Evolutionary conservation across 2,113 vertebrate species (phyloP), one percentile per base, ranked within the genome.

Genomic region (Coregonus clupeaformis): DNA sequence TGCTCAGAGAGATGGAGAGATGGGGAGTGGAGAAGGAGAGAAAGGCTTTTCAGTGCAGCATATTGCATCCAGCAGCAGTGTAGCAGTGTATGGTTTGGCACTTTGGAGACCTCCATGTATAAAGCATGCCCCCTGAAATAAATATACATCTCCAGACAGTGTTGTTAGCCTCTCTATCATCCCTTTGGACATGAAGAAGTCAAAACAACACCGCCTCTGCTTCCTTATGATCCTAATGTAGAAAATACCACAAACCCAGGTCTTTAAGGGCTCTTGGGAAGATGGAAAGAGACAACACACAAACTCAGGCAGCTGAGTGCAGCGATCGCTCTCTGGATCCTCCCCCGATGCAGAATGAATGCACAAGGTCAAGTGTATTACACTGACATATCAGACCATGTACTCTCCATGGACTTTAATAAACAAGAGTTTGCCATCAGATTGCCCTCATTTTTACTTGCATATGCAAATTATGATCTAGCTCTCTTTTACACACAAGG

Each of bases 301-400:
- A 30, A 27, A 30, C 5, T 16, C 14, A 65, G 4, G 27, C 63
- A 16, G 30, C 27, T 29, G 24, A 65, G 25, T 24, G 25, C 49
- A 36, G 24, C 55, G 45, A 80, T 30, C 42, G 14, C 49, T 78
- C 20, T 63, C 60, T 25, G 25, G 49, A 77, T 78, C 16, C 70
- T 73, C 65, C 57, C 55, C 59, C 70, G 71, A 30, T 69, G 27
- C 59, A 75, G 72, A 52, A 70, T 77, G 60, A 79, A 82, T 66
- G 72, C 55, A n/a, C n/a, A 69, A 55, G 62, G 69, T 75, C 68
- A 74, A 77, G 24, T 64, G 63, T 67, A 64, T 75, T 65, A 68
- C 22, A 55, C 69, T 76, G 78, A 78, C 69, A 80, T 80, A 59
- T 73, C 42, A 36, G 29, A 62, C 45, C 63, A 67, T 66, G n/a